A percentile compares a stretch with the other conserved stretches of the same genome.
phyloP scores from a whole-genome alignment of 2,888 invertebrate species.

The Oxystoma pomonae region DNA sequence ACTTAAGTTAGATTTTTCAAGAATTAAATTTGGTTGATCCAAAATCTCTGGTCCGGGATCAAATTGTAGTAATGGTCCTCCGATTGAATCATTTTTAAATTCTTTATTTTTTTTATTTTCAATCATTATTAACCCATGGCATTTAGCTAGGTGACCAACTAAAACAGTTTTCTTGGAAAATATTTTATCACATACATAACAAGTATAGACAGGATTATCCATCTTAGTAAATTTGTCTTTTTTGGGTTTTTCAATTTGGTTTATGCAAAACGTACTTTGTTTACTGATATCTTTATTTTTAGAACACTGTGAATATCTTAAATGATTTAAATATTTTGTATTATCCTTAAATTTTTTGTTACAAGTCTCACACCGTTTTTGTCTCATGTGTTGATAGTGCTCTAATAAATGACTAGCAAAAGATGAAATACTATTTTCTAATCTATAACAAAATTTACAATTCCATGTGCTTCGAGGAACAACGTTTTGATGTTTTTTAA shows the following conservation, averaged over 20 bases:
- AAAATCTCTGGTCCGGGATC: slow-evolving; percentile 37
- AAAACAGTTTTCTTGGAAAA: too few relatives aligned
- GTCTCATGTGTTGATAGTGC: slow-evolving; percentile 41
- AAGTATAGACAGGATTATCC: too few relatives aligned
- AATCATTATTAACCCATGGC: not conserved
- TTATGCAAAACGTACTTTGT: not conserved
- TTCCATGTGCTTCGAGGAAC: slow-evolving; percentile 44
- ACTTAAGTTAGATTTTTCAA: slow-evolving; percentile 33
- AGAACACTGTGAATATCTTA: not conserved
- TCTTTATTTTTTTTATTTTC: not conserved
- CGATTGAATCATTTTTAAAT: slow-evolving; percentile 31
- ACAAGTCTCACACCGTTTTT: slow-evolving; percentile 38
- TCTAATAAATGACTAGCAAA: slow-evolving; percentile 48
- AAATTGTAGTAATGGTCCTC: slow-evolving; percentile 40
- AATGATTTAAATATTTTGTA: not conserved
- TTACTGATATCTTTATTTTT: not conserved
- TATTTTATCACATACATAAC: too few relatives aligned
- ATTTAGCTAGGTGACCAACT: too few relatives aligned
- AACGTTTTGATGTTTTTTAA: slow-evolving; percentile 39
- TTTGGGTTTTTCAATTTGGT: not conserved
- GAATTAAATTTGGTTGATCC: slow-evolving; percentile 36
- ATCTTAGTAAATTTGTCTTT: too few relatives aligned
- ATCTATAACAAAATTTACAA: slow-evolving; percentile 47
- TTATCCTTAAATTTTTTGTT: slow-evolving; percentile 31
- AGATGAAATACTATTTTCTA: slow-evolving; percentile 41